Evolutionary conservation across 1,140 invertebrate species (phyloP).

Genomic region (Piezodorus guildinii): DNA sequence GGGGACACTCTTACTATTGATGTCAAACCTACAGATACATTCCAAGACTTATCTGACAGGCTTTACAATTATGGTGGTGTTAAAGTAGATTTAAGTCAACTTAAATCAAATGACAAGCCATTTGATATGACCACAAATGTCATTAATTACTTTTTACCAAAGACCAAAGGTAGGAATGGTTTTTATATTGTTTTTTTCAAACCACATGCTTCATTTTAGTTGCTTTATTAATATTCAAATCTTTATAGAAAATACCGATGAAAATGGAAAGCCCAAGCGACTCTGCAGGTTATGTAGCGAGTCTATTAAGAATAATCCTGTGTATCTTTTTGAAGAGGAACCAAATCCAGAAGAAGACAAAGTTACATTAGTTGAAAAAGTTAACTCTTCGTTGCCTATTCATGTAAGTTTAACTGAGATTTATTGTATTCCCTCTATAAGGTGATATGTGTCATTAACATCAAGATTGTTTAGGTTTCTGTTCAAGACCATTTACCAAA

Average conservation of each 20-base stretch:
- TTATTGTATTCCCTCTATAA: background rate
- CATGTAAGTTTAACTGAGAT: conserved; percentile 20
- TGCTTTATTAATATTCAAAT: too few relatives aligned
- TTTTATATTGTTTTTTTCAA: too few relatives aligned
- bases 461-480: conserved; percentile 2
- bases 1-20: conserved; percentile 22
- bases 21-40: conserved; percentile 21
- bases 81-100: conserved; percentile 23
- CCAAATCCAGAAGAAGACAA: background rate
- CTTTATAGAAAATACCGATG: background rate
- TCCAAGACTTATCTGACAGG: conserved; percentile 22
- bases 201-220: too few relatives aligned
- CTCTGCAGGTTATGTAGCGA: conserved; percentile 21
- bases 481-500: conserved; percentile 19
- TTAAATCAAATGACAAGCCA: conserved; percentile 23
- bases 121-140: conserved; percentile 25
- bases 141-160: conserved; percentile 20
- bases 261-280: background rate
- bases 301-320: conserved; percentile 9
- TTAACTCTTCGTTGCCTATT: conserved; percentile 21
- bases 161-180: conserved; percentile 3
- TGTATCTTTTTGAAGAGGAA: conserved; percentile 16
- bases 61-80: conserved; percentile 17
- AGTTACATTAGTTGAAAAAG: conserved; percentile 21
- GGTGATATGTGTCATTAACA: background rate